Conservation (phyloP, 2,797 vertebrate species). For the Scyliorhinus canicula region DNA sequence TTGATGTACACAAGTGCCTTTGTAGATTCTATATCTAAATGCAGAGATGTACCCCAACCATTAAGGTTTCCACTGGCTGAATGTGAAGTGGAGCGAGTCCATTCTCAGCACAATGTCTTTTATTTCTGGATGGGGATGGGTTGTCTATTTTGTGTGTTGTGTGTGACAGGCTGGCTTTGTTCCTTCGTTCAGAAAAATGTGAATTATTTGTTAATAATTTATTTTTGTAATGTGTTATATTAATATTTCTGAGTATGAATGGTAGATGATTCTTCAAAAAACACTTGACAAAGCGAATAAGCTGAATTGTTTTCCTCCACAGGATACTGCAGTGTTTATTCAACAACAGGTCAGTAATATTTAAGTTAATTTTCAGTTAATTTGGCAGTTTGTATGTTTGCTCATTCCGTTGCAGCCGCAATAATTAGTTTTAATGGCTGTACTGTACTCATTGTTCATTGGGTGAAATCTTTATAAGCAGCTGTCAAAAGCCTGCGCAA, state of each 20-base stretch:
- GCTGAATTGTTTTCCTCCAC: not conserved
- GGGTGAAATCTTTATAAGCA: not conserved
- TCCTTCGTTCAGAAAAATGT: too few species aligned
- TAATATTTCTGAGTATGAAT: not conserved
- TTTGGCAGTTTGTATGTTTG: not conserved
- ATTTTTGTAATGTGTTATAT: not conserved
- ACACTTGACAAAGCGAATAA: not conserved
- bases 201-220: too few species aligned
- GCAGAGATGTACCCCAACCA: too few species aligned
- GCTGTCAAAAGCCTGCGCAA: not conserved
- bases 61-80: too few species aligned
- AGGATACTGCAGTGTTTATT: not conserved
- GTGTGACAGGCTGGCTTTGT: not conserved
- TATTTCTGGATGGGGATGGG: not conserved
- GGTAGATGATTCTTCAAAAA: not conserved
- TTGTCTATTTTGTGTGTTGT: not conserved
- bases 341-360: not conserved
- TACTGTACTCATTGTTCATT: not conserved
- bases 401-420: not conserved
- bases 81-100: too few species aligned
- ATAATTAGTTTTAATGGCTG: not conserved
- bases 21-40: too few species aligned
- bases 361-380: not conserved
- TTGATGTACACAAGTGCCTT: too few species aligned
- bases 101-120: not conserved